Evolutionary conservation across 2,113 vertebrate species (phyloP).

Genomic region (Ascaphus truei): DNA sequence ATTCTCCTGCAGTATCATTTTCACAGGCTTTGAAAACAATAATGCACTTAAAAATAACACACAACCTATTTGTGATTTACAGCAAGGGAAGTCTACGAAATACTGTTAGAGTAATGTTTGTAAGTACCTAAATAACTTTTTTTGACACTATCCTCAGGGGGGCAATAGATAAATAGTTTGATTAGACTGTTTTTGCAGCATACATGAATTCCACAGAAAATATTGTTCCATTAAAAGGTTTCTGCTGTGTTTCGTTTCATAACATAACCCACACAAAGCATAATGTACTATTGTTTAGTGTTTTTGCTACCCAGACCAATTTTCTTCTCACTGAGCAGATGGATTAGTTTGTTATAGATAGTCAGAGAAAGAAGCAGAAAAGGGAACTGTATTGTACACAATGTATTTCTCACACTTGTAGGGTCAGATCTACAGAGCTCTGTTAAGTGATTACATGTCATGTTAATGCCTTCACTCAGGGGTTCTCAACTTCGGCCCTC

Average conservation of each 20-base stretch:
- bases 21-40: too few species aligned
- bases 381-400: too few species aligned
- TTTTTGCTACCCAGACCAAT: background rate
- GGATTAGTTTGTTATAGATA: background rate
- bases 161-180: background rate
- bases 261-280: background rate
- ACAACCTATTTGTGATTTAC: too few species aligned
- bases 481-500: too few species aligned
- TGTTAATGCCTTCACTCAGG: too few species aligned
- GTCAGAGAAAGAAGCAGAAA: too few species aligned
- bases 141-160: background rate
- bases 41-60: too few species aligned
- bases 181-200: background rate
- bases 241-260: background rate
- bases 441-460: too few species aligned
- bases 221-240: background rate
- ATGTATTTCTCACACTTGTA: too few species aligned
- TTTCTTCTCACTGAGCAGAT: background rate
- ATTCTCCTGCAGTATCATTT: too few species aligned
- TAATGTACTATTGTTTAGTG: background rate
- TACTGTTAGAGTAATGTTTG: background rate
- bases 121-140: background rate
- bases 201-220: background rate
- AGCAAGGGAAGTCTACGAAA: background rate
- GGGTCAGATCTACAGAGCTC: too few species aligned